Base-by-base conservation (phyloP, 2,888 invertebrate species). In the Trichogramma evanescens region DNA sequence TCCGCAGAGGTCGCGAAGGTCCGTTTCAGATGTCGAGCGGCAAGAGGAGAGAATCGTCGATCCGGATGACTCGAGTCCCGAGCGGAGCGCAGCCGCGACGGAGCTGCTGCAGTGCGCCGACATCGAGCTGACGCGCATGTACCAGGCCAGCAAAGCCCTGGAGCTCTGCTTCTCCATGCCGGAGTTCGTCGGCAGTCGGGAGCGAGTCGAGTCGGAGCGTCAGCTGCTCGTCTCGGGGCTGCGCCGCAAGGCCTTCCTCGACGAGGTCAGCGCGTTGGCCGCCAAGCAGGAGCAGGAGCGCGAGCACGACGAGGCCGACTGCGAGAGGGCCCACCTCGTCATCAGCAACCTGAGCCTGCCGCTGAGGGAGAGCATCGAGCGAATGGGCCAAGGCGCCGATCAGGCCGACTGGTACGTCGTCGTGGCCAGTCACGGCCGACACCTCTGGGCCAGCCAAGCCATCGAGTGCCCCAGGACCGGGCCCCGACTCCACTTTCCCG, bases 141-240 rank as follows among this genome's bases (percentile, higher is more conserved):
- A 70, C 43, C 82, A 82, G 67, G 70, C 81, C 6, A 74, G 77
- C 3, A 80, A 81, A 66, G 81, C 81, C 1, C 73, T 82, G 7
- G 76, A 69, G 10, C 71, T 81, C 38, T 83, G 83, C 61, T 74
- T 77, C 1, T 75, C 75, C 41, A 72, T 77, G 65, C 81, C 80
- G 6, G 79, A 81, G 63, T 77, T 82, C 62, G 73, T 76, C 54
- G 73, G 72, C 8, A 80, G 82, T n/a, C 66, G 72, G 0, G 82
- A 82, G 69, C 79, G 81, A 71, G 76, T 82, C 0, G 82, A 82
- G 65, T 82, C 80, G 0, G 82, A 83, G 66, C 75, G 81, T 3
- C 71, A 81, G 26, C 65, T 82, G 6, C 67, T 82, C 3, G 70
- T 79, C 61, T 79, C 81, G 5, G 63, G 62, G 45, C 55, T 72